Base-by-base conservation (phyloP, 1,140 invertebrate species). In the Heliconius hewitsoni region DNA sequence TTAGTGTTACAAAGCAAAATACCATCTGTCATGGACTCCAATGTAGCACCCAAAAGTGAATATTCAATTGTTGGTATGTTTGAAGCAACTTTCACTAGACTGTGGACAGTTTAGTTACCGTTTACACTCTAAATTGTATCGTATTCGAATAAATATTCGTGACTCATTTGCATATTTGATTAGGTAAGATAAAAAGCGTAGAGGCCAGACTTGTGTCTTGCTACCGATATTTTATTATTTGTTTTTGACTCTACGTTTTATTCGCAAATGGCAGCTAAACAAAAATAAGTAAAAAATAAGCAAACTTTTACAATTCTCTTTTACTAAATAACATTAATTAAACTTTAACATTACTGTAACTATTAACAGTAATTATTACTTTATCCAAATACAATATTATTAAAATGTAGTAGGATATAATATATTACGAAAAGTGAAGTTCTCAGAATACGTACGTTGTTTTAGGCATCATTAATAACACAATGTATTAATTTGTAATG, bases 21-120 rank as follows among this genome's bases (percentile, higher is more conserved):
- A 66, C 27, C 27, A 66, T 66, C 27, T 30, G 60, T 27, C 60
- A 46, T 46, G 13, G 42, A 46, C 3, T 46, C 42, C 34, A 8
- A 37, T 8, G n/a, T 79, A 23, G 74, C 79, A 52, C 71, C 70
- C 70, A 72, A 60, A 80, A 75, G 81, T 72, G 50, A 34, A 55
- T 78, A 57, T 81, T 82, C 79, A 80, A 79, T 82, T 80, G 81
- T 78, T 82, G 52, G 74, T 76, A 50, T 71, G 73, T 73, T 57
- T 76, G 74, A 23, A 18, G 57, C 76, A 78, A 82, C 83, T 82
- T 84, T 84, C 83, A 82, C 83, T 78, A 23, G 39, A 39, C 60
- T 6, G 39, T 76, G 60, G 74, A 76, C 60, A 76, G n/a, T 60
- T 75, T 27, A 70, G 60, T 76, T 71, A 76, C 57, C 74, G 55